Conservation (phyloP, 2,888 invertebrate genomes). For the Melinaea marsaeus region DNA sequence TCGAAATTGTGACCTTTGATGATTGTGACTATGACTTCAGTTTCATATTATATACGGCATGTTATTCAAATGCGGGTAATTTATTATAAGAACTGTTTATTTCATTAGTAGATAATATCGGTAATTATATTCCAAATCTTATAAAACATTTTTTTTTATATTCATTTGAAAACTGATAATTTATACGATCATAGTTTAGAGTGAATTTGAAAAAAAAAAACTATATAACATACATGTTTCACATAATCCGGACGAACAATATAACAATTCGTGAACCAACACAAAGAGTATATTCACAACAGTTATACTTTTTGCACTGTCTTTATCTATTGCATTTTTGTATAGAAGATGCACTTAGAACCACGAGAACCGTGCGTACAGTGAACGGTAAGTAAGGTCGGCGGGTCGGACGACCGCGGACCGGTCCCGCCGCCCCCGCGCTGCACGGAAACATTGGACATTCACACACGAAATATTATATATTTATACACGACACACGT, state of each 20-base stretch:
- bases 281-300: slow-evolving; percentile 34
- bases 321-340: slow-evolving; percentile 40
- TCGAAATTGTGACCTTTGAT: too few species aligned
- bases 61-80: too few species aligned
- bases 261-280: slow-evolving; percentile 30
- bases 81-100: too few species aligned
- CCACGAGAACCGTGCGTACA: slow-evolving; percentile 57
- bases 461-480: slow-evolving; percentile 39
- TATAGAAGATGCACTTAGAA: slow-evolving; percentile 57
- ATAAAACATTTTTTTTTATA: too few species aligned
- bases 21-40: too few species aligned
- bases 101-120: too few species aligned
- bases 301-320: slow-evolving; percentile 32
- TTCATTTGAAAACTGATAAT: not conserved
- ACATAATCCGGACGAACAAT: slow-evolving; percentile 29
- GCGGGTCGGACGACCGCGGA: slow-evolving; percentile 67
- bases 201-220: not conserved
- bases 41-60: too few species aligned
- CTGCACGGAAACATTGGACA: slow-evolving; percentile 47
- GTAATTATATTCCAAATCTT: too few species aligned
- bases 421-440: slow-evolving; percentile 68
- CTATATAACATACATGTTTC: slow-evolving; percentile 36
- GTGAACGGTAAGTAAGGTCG: slow-evolving; percentile 78
- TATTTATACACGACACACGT: slow-evolving; percentile 35
- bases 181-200: too few species aligned